phyloP scores from a whole-genome alignment of 2,888 invertebrate species.

The Ctenicera cuprea region DNA sequence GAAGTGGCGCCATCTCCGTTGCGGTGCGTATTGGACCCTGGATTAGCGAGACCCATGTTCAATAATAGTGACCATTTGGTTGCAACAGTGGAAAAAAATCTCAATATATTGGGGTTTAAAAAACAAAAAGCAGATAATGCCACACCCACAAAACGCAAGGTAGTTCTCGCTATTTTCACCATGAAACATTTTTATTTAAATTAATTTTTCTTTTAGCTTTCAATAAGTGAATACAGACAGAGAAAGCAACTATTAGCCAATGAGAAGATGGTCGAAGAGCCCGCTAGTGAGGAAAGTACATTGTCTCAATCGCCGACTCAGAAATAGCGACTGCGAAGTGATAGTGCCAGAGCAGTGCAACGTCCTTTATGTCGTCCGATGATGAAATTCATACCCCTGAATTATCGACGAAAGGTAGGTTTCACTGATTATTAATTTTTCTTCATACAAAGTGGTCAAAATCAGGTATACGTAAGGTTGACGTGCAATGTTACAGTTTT shows the following conservation, averaged over 20 bases:
- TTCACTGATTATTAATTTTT: constrained; percentile 3
- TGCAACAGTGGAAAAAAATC: constrained; percentile 71
- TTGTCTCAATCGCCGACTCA: constrained; percentile 68
- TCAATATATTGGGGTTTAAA: constrained; percentile 70
- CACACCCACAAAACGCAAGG: constrained; percentile 70
- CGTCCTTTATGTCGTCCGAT: constrained; percentile 75
- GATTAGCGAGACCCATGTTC: constrained; percentile 63
- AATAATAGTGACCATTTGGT: constrained; percentile 69
- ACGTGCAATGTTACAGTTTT: constrained; percentile 69
- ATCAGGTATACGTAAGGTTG: neutral
- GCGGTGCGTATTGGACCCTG: constrained; percentile 64
- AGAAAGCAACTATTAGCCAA: constrained; percentile 79
- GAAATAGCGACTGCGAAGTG: constrained; percentile 70
- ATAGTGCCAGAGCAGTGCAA: constrained; percentile 75
- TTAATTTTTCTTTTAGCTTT: constrained; percentile 78
- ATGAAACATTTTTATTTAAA: constrained; percentile 24
- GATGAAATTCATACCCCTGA: constrained; percentile 65
- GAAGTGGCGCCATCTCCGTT: constrained; percentile 42
- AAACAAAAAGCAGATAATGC: constrained; percentile 66
- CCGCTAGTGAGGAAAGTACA: constrained; percentile 64
- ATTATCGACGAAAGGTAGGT: constrained; percentile 62
- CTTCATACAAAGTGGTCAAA: too few species aligned
- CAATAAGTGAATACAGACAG: constrained; percentile 92
- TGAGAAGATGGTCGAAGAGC: constrained; percentile 63
- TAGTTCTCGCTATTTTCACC: constrained; percentile 49